Evolutionary conservation across 2,888 invertebrate genomes (phyloP), one percentile per base, ranked within the genome.

Genomic region (Strigamia transsilvanica): DNA sequence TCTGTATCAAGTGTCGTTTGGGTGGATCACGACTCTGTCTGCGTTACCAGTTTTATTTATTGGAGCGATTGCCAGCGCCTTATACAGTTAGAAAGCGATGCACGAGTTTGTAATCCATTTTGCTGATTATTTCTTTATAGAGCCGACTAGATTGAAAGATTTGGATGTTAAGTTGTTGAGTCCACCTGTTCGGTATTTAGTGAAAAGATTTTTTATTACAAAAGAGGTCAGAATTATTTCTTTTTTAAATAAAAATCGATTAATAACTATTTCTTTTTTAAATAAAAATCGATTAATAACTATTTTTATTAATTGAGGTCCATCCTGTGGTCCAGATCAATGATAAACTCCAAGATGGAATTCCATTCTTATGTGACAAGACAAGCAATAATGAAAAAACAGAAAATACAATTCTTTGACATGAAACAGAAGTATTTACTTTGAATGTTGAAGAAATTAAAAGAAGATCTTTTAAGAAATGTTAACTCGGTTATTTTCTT

Each of bases 81-180:
- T 73, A 73, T 32, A 73, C 32, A 32, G 73, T 73, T n/a, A 61
- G 23, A 18, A 7, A 21, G 0, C 0, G 10, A 5, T 9, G 6
- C 4, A 38, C 12, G 23, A 13, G 73, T 18, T 18, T 73, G 27
- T 32, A 15, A 73, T 73, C 13, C 0, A 27, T 27, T 27, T 13
- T 2, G 13, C 4, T 13, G 27, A 13, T 73, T 73, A 13, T 56
- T 56, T 46, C n/a, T 46, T 15, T 56, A 18, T 27, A 73, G 73
- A 73, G 13, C 73, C 73, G 12, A 73, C 73, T 32, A 73, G 32
- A 73, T n/a, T 73, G 10, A 32, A 73, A 73, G 32, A 73, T 32
- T 73, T 73, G 32, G 73, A 73, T 32, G 6, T 73, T 7, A 12
- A 15, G 32, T 73, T 73, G 13, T 27, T 73, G 12, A 73, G 73